Evolutionary conservation across 2,113 vertebrate genomes (phyloP).

Genomic region (Carassius carassius): DNA sequence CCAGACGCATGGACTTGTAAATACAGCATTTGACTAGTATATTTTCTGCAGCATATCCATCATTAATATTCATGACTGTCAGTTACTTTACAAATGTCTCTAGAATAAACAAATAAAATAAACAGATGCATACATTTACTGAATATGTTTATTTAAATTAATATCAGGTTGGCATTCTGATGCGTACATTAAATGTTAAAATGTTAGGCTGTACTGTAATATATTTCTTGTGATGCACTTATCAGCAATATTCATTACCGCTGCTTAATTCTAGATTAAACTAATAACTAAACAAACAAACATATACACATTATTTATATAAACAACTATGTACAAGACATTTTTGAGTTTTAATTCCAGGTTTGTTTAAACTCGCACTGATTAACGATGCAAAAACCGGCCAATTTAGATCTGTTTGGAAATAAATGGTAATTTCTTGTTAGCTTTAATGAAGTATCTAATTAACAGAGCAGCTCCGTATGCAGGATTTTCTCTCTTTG

Average conservation of each 20-base stretch:
- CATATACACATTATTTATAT: not conserved
- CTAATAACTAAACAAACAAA: not conserved
- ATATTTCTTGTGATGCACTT: not conserved
- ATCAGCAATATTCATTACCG: not conserved
- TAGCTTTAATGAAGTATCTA: constrained; percentile 17
- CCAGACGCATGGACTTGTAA: not conserved
- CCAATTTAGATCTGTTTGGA: not conserved
- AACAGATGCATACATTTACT: not conserved
- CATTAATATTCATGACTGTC: not conserved
- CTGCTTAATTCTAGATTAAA: not conserved
- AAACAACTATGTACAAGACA: not conserved
- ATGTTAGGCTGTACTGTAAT: not conserved
- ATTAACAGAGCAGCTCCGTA: constrained; percentile 24
- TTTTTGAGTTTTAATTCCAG: constrained; percentile 7
- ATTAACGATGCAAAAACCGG: not conserved
- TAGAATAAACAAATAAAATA: constrained; percentile 1
- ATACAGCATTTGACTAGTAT: not conserved
- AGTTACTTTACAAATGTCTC: not conserved
- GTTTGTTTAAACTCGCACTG: not conserved
- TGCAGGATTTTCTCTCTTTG: constrained; percentile 27
- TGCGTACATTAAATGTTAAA: not conserved
- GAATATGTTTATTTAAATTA: not conserved
- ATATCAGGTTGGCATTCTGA: not conserved
- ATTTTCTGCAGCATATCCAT: not conserved
- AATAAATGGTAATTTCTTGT: not conserved